A percentile compares a stretch with the other conserved stretches of the same genome.
Evolutionary conservation across 2,113 vertebrate genomes (phyloP).

Genomic region (Ornithorhynchus anatinus): DNA sequence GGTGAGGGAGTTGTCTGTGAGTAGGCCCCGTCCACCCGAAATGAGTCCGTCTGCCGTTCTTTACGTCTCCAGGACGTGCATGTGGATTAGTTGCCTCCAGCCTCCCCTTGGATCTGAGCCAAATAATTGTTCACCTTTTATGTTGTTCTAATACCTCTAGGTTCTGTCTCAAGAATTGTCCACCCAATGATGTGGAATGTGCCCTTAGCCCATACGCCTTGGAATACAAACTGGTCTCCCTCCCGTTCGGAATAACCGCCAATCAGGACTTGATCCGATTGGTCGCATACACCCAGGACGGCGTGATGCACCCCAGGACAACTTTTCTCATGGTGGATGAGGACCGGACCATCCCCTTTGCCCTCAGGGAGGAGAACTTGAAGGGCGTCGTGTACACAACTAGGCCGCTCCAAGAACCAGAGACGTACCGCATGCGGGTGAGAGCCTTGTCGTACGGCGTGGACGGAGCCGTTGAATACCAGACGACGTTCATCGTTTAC

Average conservation of each 20-base stretch:
- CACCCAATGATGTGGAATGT: slow-evolving; percentile 90
- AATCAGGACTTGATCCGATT: slow-evolving; percentile 96
- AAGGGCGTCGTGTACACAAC: slow-evolving; percentile 95
- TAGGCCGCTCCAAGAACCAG: slow-evolving; percentile 76
- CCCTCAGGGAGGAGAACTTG: slow-evolving; percentile 89
- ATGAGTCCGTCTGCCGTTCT: not conserved
- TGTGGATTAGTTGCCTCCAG: not conserved
- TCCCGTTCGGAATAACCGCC: slow-evolving; percentile 92
- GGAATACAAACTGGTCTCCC: slow-evolving; percentile 95
- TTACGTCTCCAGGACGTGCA: not conserved
- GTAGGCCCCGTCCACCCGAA: not conserved
- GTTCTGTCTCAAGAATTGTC: slow-evolving; percentile 94
- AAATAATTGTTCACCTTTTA: not conserved
- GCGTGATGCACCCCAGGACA: slow-evolving; percentile 92
- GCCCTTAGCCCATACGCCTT: slow-evolving; percentile 89
- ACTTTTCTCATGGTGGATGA: slow-evolving; percentile 84
- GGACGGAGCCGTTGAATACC: slow-evolving; percentile 87
- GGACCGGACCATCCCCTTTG: slow-evolving; percentile 82
- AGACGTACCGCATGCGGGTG: slow-evolving; percentile 92
- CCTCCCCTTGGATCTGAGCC: not conserved
- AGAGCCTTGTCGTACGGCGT: slow-evolving; percentile 85
- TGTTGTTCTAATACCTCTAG: slow-evolving; percentile 61
- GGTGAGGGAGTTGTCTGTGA: not conserved
- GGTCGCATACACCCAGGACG: slow-evolving; percentile 94
- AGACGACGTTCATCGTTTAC: slow-evolving; percentile 97